Percentiles rank a stretch among this genome's conserved stretches.
These are phyloP conservation scores for Cotesia congregata DNA, from an alignment of 2,888 invertebrate species.

Conservation along the genomic window DNA sequence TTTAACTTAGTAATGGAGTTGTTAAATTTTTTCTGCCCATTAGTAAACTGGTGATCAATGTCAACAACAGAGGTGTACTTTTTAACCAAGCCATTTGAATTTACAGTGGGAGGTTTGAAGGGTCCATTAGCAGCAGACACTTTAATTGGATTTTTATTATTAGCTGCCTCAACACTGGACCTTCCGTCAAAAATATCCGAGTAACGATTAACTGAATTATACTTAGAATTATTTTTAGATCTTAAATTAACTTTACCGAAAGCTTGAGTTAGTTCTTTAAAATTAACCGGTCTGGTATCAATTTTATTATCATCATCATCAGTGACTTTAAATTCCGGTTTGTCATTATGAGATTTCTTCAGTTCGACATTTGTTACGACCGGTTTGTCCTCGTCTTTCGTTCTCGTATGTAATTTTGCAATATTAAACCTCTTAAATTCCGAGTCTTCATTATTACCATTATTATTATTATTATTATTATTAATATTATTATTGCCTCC, in stretches of 20 bases:
- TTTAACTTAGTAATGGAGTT: conserved; percentile 22
- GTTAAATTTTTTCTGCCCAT: conserved; percentile 13
- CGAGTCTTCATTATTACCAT: conserved; percentile 47
- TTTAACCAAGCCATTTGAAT: conserved; percentile 34
- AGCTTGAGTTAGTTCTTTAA: conserved; percentile 60
- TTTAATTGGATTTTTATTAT: conserved; percentile 33
- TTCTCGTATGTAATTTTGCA: conserved; percentile 33
- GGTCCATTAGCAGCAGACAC: conserved; percentile 22
- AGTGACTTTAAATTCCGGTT: conserved; percentile 30
- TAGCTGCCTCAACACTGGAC: conserved; percentile 19
- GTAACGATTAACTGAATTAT: conserved; percentile 48
- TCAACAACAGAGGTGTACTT: conserved; percentile 62
- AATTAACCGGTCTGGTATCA: conserved; percentile 58
- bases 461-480: conserved; percentile 12
- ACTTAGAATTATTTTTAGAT: conserved; percentile 44
- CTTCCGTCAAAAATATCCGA: conserved; percentile 53
- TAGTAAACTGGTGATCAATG: conserved; percentile 48
- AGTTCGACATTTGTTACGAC: conserved; percentile 53
- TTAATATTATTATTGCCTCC: background rate
- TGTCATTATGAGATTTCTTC: conserved; percentile 50
- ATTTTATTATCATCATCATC: conserved; percentile 49
- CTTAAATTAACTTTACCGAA: conserved; percentile 60
- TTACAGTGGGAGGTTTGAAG: conserved; percentile 24
- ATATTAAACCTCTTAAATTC: conserved; percentile 42
- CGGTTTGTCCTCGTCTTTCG: conserved; percentile 46